phyloP scores from a whole-genome alignment of 2,113 vertebrate genomes.

The Salvelinus alpinus region DNA sequence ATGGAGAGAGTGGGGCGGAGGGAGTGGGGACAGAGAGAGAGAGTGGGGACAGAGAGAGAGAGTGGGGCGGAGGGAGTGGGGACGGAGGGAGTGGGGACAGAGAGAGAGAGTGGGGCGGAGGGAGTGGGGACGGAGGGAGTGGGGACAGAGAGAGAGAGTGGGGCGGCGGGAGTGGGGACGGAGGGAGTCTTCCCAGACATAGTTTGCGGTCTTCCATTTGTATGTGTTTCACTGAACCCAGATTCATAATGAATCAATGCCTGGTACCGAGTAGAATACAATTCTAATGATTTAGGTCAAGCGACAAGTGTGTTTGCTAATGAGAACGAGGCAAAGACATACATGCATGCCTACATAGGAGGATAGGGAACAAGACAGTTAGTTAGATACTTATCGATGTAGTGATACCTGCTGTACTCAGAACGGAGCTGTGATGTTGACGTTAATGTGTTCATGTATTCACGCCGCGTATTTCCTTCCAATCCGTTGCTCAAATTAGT shows the following conservation, averaged over 20 bases:
- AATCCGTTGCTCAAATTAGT: neutral
- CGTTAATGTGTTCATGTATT: neutral
- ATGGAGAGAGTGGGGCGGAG: too few relatives aligned
- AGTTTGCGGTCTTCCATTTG: conserved; percentile 8
- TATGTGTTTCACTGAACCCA: neutral
- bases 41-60: too few relatives aligned
- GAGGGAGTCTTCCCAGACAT: neutral
- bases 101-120: too few relatives aligned
- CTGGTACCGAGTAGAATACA: neutral
- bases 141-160: too few relatives aligned
- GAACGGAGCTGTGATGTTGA: neutral
- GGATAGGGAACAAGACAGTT: neutral
- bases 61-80: too few relatives aligned
- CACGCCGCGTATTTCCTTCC: neutral
- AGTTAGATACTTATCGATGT: neutral
- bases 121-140: too few relatives aligned
- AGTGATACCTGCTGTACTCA: neutral
- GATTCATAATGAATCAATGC: neutral
- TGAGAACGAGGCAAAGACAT: neutral
- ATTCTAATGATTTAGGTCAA: neutral
- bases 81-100: too few relatives aligned
- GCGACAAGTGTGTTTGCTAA: neutral
- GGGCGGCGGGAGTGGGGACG: too few relatives aligned
- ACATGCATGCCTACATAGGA: too few relatives aligned
- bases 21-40: too few relatives aligned